These are phyloP conservation scores for Oreonectes daqikongensis DNA, from an alignment of 2,797 vertebrate species.

Conservation along the genomic window DNA sequence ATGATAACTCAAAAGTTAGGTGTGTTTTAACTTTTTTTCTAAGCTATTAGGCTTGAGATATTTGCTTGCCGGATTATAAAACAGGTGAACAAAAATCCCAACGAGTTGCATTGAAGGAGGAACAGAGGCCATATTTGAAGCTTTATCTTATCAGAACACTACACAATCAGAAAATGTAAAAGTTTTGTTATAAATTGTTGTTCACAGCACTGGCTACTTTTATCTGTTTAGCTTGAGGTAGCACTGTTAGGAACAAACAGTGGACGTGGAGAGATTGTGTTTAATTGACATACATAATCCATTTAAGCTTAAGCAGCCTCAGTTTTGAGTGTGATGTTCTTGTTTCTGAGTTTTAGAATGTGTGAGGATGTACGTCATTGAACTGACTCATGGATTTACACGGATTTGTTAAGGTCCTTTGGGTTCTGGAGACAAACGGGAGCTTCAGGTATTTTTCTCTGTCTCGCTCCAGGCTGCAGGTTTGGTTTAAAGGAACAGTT, in stretches of 20 bases:
- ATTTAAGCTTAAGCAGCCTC: background rate
- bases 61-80: background rate
- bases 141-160: background rate
- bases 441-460: conserved; percentile 9
- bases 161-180: background rate
- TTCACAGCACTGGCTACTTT: background rate
- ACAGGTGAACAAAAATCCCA: background rate
- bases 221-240: conserved; percentile 1
- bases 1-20: background rate
- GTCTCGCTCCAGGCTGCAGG: background rate
- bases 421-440: conserved; percentile 5
- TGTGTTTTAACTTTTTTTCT: background rate
- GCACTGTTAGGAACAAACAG: background rate
- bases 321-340: background rate
- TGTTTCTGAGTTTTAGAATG: conserved; percentile 4
- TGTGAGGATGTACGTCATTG: background rate
- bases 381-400: conserved; percentile 10
- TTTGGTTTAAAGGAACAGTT: background rate
- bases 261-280: background rate
- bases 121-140: background rate
- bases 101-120: background rate
- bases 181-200: background rate
- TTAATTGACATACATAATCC: conserved; percentile 31
- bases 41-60: too few species aligned
- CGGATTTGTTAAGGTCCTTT: conserved; percentile 4